Base-by-base conservation (phyloP, 2,888 invertebrate species). In the Onchidella celtica region DNA sequence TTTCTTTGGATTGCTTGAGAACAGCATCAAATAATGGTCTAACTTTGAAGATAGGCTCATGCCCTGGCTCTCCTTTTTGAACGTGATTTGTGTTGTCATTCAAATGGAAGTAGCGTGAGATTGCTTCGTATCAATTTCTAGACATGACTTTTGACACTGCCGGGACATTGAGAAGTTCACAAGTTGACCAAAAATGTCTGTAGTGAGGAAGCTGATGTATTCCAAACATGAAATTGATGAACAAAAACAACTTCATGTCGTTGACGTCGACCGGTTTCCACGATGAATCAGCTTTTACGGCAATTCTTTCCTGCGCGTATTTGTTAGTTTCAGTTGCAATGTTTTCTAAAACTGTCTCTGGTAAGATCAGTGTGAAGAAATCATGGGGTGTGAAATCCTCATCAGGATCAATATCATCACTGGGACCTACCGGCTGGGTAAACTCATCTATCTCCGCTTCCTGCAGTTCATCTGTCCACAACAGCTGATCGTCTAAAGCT, bases 81-180 rank as follows among this genome's bases (percentile, higher is more conserved):
- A 61, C n/a, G n/a, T 24, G n/a, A n/a, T 61, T 61, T 6, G 6
- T 61, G n/a, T 61, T 61, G 47, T 47, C 47, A 47, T 47, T 17
- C 24, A 27, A n/a, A 61, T 61, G 61, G n/a, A 61, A 61, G 61
- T 61, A 61, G 27, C 61, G 61, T 9, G 61, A 61, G 27, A 61
- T 61, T 24, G 61, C n/a, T 27, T 61, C 61, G n/a, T 61, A 61
- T 9, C 65, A 21, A 65, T 65, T 65, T 32, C 65, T 65, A 3
- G 65, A 32, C 24, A 65, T 65, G 3, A 65, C 32, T 29, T 32
- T 65, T 65, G 65, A 65, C 65, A 65, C 65, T 32, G 65, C 32
- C 29, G 65, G 65, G 21, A 65, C 65, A 65, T 65, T 65, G 9
- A 65, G 32, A 3, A 65, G 65, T 32, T 65, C 65, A 65, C 32